Percentiles rank a stretch among this genome's conserved stretches.
Evolutionary conservation across 1,140 invertebrate genomes (phyloP).

Genomic region (Drosophila burlai): DNA sequence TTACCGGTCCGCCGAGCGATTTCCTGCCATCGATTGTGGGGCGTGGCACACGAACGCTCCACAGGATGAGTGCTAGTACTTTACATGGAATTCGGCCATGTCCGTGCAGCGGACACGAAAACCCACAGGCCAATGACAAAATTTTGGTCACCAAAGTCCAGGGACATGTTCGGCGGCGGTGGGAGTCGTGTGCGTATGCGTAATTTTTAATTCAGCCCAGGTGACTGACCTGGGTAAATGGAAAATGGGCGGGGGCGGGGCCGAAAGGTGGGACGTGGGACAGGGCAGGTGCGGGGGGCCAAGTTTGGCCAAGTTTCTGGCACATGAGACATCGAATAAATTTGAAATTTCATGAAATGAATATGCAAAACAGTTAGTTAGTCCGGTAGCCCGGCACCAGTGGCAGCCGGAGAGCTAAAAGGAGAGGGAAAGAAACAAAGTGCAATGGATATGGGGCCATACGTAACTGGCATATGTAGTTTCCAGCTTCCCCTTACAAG

Average conservation of each 20-base stretch:
- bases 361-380: constrained; percentile 76
- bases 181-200: constrained; percentile 22
- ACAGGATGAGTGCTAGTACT: constrained; percentile 15
- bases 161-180: constrained; percentile 6
- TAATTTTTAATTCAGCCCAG: constrained; percentile 59
- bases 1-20: background rate
- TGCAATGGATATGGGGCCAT: constrained; percentile 33
- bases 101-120: constrained; percentile 16
- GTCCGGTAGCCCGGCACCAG: constrained; percentile 16
- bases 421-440: constrained; percentile 13
- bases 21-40: constrained; percentile 26
- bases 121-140: constrained; percentile 34
- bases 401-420: background rate
- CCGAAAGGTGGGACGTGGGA: background rate
- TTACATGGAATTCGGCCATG: constrained; percentile 20
- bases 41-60: constrained; percentile 14
- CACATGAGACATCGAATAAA: constrained; percentile 74
- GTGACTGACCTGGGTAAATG: constrained; percentile 42
- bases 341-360: constrained; percentile 81
- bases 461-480: constrained; percentile 55
- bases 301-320: constrained; percentile 38
- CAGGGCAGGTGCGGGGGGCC: background rate
- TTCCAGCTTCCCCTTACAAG: constrained; percentile 7
- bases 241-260: constrained; percentile 3
- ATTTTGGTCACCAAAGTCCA: constrained; percentile 36